These are phyloP conservation scores for Arvicola amphibius DNA, from an alignment of 2,797 vertebrate genomes.

Conservation along the genomic window DNA sequence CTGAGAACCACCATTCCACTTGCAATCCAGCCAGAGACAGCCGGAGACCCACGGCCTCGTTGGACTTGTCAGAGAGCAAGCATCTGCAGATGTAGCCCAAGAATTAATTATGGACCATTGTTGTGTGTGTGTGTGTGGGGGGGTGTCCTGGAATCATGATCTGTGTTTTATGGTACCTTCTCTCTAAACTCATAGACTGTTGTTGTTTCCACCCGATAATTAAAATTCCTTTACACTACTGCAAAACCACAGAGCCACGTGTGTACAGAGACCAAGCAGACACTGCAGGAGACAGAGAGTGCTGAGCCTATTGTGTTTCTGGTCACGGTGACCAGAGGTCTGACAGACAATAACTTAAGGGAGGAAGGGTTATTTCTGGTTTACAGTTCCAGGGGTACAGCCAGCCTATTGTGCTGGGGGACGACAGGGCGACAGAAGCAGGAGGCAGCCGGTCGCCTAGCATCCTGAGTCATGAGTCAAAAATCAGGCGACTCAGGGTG, in stretches of 20 bases:
- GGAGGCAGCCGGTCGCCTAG: neutral
- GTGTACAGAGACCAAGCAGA: neutral
- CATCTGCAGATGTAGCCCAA: neutral
- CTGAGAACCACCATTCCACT: neutral
- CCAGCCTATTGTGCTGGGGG: neutral
- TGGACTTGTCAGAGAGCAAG: neutral
- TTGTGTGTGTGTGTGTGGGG: no score
- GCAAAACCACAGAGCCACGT: accelerated
- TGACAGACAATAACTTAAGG: neutral
- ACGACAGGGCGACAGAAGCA: neutral
- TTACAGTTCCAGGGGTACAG: neutral
- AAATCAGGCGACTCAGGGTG: neutral
- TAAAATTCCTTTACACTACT: conserved; percentile 29
- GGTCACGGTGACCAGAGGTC: neutral
- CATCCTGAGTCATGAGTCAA: neutral
- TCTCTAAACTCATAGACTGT: neutral
- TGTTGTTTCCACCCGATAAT: neutral
- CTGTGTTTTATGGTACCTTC: neutral
- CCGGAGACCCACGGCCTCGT: neutral
- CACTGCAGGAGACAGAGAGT: neutral
- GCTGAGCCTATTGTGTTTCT: neutral
- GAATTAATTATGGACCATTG: accelerated
- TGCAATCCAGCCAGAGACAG: neutral
- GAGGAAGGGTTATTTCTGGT: neutral
- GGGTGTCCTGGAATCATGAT: neutral